Conservation (phyloP, 2,888 invertebrate genomes). For the Thereva nobilitata region DNA sequence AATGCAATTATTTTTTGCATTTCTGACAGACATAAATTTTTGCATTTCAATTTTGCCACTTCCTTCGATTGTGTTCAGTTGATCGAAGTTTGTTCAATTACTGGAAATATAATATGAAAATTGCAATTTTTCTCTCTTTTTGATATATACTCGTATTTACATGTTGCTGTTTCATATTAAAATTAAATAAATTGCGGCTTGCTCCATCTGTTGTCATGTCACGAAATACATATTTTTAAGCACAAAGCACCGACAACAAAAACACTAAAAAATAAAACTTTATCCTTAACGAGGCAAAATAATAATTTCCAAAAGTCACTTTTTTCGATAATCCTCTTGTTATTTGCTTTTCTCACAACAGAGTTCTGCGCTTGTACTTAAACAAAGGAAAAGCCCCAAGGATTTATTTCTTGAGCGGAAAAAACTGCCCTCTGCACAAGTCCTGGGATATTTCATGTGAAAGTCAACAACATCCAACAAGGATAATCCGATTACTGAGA, state of each 20-base stretch:
- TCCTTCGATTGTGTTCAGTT: conserved; percentile 19
- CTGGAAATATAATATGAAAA: too few relatives aligned
- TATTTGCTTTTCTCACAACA: conserved; percentile 30
- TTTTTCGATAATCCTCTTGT: not conserved
- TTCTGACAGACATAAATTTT: conserved; percentile 14
- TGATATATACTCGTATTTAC: too few relatives aligned
- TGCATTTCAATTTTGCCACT: conserved; percentile 9
- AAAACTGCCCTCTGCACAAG: conserved; percentile 15
- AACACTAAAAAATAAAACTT: too few relatives aligned
- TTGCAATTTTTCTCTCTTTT: too few relatives aligned
- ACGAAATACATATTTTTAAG: too few relatives aligned
- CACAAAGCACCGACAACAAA: too few relatives aligned
- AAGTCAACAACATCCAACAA: conserved; percentile 39
- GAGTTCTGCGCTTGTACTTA: conserved; percentile 9
- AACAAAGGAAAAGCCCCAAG: conserved; percentile 12
- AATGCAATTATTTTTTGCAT: conserved; percentile 38
- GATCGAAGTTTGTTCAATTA: too few relatives aligned
- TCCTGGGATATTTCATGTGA: conserved; percentile 38
- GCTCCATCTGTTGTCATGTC: too few relatives aligned
- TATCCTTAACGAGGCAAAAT: too few relatives aligned
- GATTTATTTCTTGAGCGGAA: conserved; percentile 8
- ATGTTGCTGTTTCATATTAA: too few relatives aligned
- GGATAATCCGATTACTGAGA: conserved; percentile 35
- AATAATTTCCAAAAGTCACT: not conserved
- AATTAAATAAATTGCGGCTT: too few relatives aligned